phyloP scores from a whole-genome alignment of 35 echinoderm and acorn worm genomes.

The Strongylocentrotus purpuratus region DNA sequence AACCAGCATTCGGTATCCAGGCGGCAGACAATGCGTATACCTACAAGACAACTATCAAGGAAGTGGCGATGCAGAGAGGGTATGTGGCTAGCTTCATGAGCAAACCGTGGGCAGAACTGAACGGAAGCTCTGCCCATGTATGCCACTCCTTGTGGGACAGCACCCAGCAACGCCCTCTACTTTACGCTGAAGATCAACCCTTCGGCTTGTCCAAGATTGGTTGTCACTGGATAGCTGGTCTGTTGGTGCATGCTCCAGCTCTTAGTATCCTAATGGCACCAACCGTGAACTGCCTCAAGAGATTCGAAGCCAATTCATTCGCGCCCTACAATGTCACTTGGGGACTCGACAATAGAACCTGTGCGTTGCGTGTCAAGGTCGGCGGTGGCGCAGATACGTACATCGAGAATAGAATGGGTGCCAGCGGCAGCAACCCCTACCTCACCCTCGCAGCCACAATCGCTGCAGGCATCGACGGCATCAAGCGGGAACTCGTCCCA shows the following conservation, averaged over 20 bases:
- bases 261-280: conserved; percentile 68
- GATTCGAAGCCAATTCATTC: conserved; percentile 31
- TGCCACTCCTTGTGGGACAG: conserved; percentile 79
- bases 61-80: conserved; percentile 70
- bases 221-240: conserved; percentile 77
- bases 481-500: conserved; percentile 48
- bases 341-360: conserved; percentile 83
- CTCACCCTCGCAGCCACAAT: conserved; percentile 75
- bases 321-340: conserved; percentile 66
- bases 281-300: conserved; percentile 69
- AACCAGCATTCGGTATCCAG: conserved; percentile 68
- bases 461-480: conserved; percentile 88
- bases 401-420: conserved; percentile 85
- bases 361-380: conserved; percentile 62
- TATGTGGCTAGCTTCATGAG: conserved; percentile 84
- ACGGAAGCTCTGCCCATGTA: conserved; percentile 63
- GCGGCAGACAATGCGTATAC: conserved; percentile 69
- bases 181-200: conserved; percentile 43
- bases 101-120: conserved; percentile 53
- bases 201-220: conserved; percentile 64
- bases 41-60: conserved; percentile 79
- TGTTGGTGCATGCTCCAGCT: conserved; percentile 67
- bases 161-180: conserved; percentile 36
- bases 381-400: conserved; percentile 67
- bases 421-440: conserved; percentile 85